Base-by-base conservation (phyloP, 2,888 invertebrate species). In the Drosophila tripunctata region DNA sequence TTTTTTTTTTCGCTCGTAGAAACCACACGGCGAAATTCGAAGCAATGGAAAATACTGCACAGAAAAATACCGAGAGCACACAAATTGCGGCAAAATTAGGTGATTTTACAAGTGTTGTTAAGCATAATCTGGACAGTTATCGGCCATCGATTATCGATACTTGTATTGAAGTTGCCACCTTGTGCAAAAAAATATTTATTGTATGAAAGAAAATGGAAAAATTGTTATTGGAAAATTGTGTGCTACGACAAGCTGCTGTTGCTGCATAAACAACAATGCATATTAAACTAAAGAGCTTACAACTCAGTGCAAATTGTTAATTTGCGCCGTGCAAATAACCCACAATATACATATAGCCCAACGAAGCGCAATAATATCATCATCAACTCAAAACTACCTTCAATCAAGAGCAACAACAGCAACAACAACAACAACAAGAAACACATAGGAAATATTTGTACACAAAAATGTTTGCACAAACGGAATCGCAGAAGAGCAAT, bases 401-500 rank as follows among this genome's bases (percentile, higher is more conserved):
- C n/a, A 27, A 27, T 8, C 27, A 27, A 27, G 10, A 27, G 54
- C 66, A 63, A 40, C 31, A 35, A 50, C 48, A 64, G 50, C 40
- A 62, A 51, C n/a, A 58, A 47, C 30, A 55, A 57, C 36, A 43
- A 52, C 10, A 47, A 45, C 57, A 64, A 61, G 48, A 57, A 51
- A 50, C 22, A 50, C 36, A 65, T 50, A 69, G n/a, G n/a, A 62
- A 52, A 41, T 35, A 51, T 38, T 47, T 55, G 57, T 58, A 52
- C 30, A 63, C 40, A 74, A 62, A 22, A 74, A 94, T 95, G 94
- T 95, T 94, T 87, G 93, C 93, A 79, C 92, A 92, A 78, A 91
- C 93, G 24, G 94, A 95, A 79, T 94, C 93, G 30, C 93, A 94
- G 81, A 96, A 96, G 91, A 86, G 78, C 47, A 85, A 79, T 27